Conservation (phyloP, 2,888 invertebrate genomes). For the Dicycla oo region DNA sequence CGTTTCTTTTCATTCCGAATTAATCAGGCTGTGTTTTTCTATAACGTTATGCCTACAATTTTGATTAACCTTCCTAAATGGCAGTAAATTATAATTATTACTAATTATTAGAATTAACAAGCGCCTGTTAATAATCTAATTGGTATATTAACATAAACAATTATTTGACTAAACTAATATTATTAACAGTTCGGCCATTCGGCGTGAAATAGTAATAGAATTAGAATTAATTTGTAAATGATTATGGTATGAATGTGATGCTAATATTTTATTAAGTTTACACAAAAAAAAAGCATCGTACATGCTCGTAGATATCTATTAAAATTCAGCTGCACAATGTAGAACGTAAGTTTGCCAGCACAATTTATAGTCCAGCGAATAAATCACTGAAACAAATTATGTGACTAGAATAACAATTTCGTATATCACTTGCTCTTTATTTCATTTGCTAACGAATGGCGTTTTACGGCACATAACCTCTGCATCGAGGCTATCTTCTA, state of each 20-base stretch:
- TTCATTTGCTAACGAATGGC: constrained; percentile 74
- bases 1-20: constrained; percentile 6
- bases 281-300: background rate
- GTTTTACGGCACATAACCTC: constrained; percentile 78
- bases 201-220: background rate
- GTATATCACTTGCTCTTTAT: constrained; percentile 68
- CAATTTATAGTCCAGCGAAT: constrained; percentile 62
- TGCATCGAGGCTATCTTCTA: constrained; percentile 67
- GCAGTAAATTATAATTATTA: background rate
- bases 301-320: background rate
- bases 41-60: background rate
- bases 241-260: too few species aligned
- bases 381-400: constrained; percentile 67
- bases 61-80: background rate
- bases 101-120: background rate
- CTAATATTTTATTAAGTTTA: too few species aligned
- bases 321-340: constrained; percentile 39
- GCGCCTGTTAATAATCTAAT: background rate
- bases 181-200: too few species aligned
- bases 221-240: background rate
- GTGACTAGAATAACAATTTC: constrained; percentile 61
- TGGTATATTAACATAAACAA: background rate
- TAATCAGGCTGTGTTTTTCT: constrained; percentile 4
- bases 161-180: background rate
- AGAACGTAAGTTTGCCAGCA: constrained; percentile 31